Evolutionary conservation across 2,797 vertebrate species (phyloP), one percentile per base, ranked within the genome.

Genomic region (Premnoplex brunnescens): DNA sequence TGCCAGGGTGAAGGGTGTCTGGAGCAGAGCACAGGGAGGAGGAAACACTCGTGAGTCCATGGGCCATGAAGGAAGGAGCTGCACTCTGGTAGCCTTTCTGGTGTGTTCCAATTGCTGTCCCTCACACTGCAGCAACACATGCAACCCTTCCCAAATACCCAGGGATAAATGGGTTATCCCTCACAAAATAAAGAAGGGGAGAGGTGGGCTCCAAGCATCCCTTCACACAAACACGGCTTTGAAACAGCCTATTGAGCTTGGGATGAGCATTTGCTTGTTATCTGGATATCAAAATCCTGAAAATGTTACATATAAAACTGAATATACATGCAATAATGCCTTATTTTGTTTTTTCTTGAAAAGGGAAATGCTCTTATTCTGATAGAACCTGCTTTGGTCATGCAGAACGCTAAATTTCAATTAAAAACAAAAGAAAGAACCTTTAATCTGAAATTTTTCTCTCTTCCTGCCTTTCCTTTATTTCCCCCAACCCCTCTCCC

Each of bases 1-100:
- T 98, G 90, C 97, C 97, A 71, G 98, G 97, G 84, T 98, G 98
- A 80, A 98, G 97, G 91, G 98, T 95, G 74, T 98, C 99, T 99
- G 94, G 48, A 55, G 92, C 81, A 77, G 21, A 81, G 96, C 3
- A 48, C 6, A 75, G 39, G 55, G 27, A 20, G 10, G 12, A 78
- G 52, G 17, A 52, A 59, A 1, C 20, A 60, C 89, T 63, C 32
- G 7, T 3, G 30, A 75, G 2, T 48, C 73, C 49, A 26, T 0
- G 16, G 69, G 41, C 7, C 37, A 72, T 1, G 49, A 54, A 78
- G 28, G 22, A 39, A n/a, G 8, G 12, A 76, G n/a, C 22, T 30
- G 36, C 74, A 51, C 12, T 36, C 56, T 48, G 46, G 15, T 2
- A 30, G 5, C 9, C 11, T 51, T 27, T 34, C 23, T 15, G 22